A percentile compares a stretch with the other conserved stretches of the same genome.
These are phyloP conservation scores for Labroides dimidiatus DNA, from an alignment of 2,797 vertebrate genomes.

Conservation along the genomic window DNA sequence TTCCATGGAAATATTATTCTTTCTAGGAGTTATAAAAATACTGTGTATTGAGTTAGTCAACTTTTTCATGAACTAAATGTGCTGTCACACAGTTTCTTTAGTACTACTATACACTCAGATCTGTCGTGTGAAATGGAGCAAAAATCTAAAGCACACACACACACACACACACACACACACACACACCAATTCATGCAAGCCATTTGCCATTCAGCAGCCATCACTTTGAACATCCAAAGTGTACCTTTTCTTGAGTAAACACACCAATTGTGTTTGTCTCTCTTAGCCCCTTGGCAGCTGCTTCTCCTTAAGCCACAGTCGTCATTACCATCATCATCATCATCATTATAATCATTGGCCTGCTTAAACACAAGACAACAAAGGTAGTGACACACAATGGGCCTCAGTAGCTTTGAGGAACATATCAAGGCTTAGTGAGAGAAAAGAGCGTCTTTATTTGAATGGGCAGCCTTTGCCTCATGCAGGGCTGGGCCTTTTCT, in stretches of 20 bases:
- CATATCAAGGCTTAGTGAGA: slow-evolving; percentile 77
- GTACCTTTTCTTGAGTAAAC: slow-evolving; percentile 82
- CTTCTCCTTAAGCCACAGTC: slow-evolving; percentile 79
- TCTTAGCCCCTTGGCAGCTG: slow-evolving; percentile 79
- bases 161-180: slow-evolving; percentile 29
- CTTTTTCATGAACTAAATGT: no score
- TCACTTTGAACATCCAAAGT: slow-evolving; percentile 73
- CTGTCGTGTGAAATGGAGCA: slow-evolving; percentile 64
- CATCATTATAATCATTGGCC: slow-evolving; percentile 70
- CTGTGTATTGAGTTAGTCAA: no score
- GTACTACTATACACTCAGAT: slow-evolving; percentile 2
- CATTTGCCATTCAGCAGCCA: slow-evolving; percentile 65
- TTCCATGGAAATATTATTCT: no score
- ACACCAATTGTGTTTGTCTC: slow-evolving; percentile 72
- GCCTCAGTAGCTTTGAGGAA: slow-evolving; percentile 79
- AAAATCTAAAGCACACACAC: slow-evolving; percentile 51
- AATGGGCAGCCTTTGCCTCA: slow-evolving; percentile 79
- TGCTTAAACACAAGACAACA: slow-evolving; percentile 77
- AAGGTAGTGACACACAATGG: slow-evolving; percentile 75
- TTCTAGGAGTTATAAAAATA: no score
- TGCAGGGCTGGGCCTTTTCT: slow-evolving; percentile 82
- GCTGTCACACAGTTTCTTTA: no score
- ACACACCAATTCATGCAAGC: slow-evolving; percentile 31
- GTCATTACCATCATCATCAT: slow-evolving; percentile 71
- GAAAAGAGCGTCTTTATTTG: slow-evolving; percentile 78